A percentile compares a stretch with the other conserved stretches of the same genome.
Conservation (phyloP, 2,888 invertebrate genomes). For the Bembecia ichneumoniformis region DNA sequence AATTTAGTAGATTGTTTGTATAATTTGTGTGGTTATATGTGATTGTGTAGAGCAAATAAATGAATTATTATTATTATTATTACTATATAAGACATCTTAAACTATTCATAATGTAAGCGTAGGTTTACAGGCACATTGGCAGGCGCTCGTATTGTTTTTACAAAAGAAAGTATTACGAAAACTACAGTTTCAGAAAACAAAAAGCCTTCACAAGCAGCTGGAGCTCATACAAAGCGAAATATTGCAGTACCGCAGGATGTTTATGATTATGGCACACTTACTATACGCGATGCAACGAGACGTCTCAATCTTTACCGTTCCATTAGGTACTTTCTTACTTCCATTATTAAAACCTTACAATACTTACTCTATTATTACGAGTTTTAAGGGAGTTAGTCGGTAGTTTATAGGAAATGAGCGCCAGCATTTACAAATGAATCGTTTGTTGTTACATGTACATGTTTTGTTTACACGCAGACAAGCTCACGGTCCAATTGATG, state of each 20-base stretch:
- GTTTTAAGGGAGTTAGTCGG: background rate
- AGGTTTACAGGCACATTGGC: conserved; percentile 13
- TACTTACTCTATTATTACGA: no score
- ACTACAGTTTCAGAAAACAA: conserved; percentile 65
- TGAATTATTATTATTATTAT: no score
- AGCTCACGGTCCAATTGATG: no score
- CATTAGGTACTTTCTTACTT: conserved; percentile 25
- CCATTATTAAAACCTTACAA: no score
- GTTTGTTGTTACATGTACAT: no score
- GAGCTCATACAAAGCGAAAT: conserved; percentile 63
- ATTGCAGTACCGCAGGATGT: conserved; percentile 58
- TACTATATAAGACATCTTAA: no score
- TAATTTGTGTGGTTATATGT: no score
- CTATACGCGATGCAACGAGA: conserved; percentile 38
- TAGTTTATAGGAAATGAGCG: background rate
- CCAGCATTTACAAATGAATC: no score
- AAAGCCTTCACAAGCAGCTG: conserved; percentile 47
- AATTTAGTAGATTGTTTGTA: no score
- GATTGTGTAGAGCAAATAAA: no score
- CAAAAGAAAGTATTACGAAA: conserved; percentile 66
- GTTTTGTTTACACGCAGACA: no score
- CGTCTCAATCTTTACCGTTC: conserved; percentile 50
- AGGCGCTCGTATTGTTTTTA: conserved; percentile 52
- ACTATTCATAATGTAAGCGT: no score
- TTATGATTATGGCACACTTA: conserved; percentile 62